Conservation (phyloP, 2,797 vertebrate species). For the Babyrousa celebensis region DNA sequence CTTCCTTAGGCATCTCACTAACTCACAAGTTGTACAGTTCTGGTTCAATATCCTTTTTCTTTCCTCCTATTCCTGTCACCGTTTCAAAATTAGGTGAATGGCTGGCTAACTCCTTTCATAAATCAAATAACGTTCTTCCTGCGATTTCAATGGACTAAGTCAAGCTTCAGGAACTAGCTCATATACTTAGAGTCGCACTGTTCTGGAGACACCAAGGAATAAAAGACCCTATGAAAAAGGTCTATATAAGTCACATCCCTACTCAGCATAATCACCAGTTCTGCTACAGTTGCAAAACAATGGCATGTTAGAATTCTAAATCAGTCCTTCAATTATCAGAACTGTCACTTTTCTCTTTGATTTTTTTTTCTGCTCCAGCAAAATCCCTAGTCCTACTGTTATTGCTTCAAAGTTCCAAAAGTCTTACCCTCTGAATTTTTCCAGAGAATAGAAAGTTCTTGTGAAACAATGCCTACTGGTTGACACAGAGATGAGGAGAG, state of each 20-base stretch:
- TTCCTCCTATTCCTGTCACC: slow-evolving; percentile 81
- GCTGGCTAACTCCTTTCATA: slow-evolving; percentile 86
- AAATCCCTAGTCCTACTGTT: slow-evolving; percentile 67
- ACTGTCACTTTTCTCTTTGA: slow-evolving; percentile 51
- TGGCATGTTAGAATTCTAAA: slow-evolving; percentile 81
- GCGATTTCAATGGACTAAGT: slow-evolving; percentile 82
- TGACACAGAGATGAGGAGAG: neutral
- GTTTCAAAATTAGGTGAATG: slow-evolving; percentile 86
- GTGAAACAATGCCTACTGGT: neutral
- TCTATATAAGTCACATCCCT: slow-evolving; percentile 75
- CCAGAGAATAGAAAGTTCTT: slow-evolving; percentile 59
- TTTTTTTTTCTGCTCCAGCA: slow-evolving; percentile 66
- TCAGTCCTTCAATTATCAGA: slow-evolving; percentile 77
- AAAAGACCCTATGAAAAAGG: slow-evolving; percentile 79
- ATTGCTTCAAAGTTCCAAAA: slow-evolving; percentile 57
- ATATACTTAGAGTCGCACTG: slow-evolving; percentile 74
- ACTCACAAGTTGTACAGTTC: slow-evolving; percentile 78
- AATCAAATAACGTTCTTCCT: slow-evolving; percentile 85
- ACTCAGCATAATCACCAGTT: slow-evolving; percentile 76
- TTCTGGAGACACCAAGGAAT: slow-evolving; percentile 63
- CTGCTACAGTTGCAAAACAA: slow-evolving; percentile 77
- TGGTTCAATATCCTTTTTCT: slow-evolving; percentile 83
- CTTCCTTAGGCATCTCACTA: slow-evolving; percentile 78
- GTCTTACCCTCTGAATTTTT: slow-evolving; percentile 54
- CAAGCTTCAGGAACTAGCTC: slow-evolving; percentile 81